A percentile compares a stretch with the other conserved stretches of the same genome.
These are phyloP conservation scores for Neodiprion virginianus DNA, from an alignment of 1,140 invertebrate genomes.

Conservation along the genomic window DNA sequence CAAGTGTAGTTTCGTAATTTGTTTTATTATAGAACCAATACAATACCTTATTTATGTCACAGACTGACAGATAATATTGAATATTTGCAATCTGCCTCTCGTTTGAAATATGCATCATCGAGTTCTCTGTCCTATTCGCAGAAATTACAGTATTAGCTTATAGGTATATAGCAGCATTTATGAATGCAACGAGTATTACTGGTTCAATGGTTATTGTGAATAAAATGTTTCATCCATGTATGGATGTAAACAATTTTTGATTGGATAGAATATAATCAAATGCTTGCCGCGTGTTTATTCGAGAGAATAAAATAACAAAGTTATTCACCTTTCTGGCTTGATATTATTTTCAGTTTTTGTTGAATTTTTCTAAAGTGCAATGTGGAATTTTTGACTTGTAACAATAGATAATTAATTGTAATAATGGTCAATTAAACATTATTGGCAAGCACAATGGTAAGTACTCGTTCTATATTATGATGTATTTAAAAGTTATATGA, in stretches of 20 bases:
- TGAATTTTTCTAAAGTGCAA: background rate
- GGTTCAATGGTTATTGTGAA: too few relatives aligned
- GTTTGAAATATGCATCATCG: constrained; percentile 38
- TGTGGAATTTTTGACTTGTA: background rate
- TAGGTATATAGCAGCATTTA: background rate
- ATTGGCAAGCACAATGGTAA: too few relatives aligned
- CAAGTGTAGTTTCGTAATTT: constrained; percentile 14
- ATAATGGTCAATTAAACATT: too few relatives aligned
- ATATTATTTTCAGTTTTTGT: background rate
- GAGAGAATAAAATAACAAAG: background rate
- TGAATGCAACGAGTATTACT: background rate
- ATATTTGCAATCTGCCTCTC: constrained; percentile 38
- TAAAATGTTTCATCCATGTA: background rate
- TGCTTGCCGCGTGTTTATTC: background rate
- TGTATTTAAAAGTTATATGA: too few relatives aligned
- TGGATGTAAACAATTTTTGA: background rate
- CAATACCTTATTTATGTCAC: constrained; percentile 49
- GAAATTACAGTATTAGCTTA: constrained; percentile 38
- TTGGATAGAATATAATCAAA: too few relatives aligned
- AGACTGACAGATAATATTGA: constrained; percentile 49
- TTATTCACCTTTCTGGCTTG: background rate
- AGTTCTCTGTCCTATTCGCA: constrained; percentile 37
- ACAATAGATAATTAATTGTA: too few relatives aligned
- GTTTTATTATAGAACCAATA: constrained; percentile 56
- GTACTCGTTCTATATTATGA: too few relatives aligned